phyloP scores from a whole-genome alignment of 2,888 invertebrate species.

The Tetropium fuscum region DNA sequence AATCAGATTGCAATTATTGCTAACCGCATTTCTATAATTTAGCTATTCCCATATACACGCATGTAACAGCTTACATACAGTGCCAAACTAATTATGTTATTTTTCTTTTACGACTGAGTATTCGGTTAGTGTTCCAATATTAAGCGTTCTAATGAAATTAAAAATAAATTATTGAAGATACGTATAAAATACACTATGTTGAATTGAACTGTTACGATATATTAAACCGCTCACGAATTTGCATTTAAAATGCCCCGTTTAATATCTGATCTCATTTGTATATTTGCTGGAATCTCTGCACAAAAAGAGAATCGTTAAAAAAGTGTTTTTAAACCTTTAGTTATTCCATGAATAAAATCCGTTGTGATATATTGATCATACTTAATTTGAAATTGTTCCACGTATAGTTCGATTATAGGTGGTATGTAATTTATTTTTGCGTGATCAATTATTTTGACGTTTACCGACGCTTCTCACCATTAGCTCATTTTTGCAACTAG shows the following conservation, averaged over 20 bases:
- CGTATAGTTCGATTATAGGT: too few species aligned
- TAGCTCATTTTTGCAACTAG: too few species aligned
- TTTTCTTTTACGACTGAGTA: constrained; percentile 14
- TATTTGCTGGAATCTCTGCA: constrained; percentile 20
- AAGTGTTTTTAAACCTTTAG: constrained; percentile 9
- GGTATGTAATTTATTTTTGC: too few species aligned
- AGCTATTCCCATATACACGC: too few species aligned
- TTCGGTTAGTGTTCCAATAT: constrained; percentile 13
- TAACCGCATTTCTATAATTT: too few species aligned
- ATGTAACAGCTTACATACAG: background rate
- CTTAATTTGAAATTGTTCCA: constrained; percentile 5
- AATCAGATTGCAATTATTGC: too few species aligned
- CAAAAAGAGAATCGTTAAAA: constrained; percentile 22
- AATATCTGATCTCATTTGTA: constrained; percentile 28
- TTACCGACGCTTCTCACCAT: too few species aligned
- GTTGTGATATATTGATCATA: constrained; percentile 9
- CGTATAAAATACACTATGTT: constrained; percentile 32
- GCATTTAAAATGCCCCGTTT: constrained; percentile 47
- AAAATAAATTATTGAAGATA: constrained; percentile 12
- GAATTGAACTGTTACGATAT: constrained; percentile 40
- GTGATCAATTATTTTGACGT: too few species aligned
- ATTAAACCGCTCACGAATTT: constrained; percentile 43
- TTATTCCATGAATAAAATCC: background rate
- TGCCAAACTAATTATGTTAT: constrained; percentile 5
- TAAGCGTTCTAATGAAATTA: constrained; percentile 7